Evolutionary conservation across 2,113 vertebrate species (phyloP), one percentile per base, ranked within the genome.

Genomic region (Chrysemys picta): DNA sequence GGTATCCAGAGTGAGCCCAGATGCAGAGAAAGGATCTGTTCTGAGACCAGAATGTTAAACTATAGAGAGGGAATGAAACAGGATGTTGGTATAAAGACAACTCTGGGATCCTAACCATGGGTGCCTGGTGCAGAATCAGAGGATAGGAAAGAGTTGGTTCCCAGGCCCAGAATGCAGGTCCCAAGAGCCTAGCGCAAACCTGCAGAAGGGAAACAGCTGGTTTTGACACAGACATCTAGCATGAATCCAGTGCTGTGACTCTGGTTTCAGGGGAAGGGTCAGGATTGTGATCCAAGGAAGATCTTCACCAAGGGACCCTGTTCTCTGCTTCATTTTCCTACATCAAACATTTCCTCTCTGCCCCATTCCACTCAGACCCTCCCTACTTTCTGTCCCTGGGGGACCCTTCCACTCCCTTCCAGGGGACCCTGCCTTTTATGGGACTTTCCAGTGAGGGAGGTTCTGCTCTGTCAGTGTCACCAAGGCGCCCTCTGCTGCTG

Each of bases 401-500:
- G 11, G 10, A 47, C 21, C 12, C 38, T 45, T 47, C 42, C 72
- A 24, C 42, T 45, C 10, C 24, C 42, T 76, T 45, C 72, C 22
- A n/a, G 24, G 72, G 38, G 72, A 42, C 72, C 42, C 42, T 47
- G 38, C 76, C 22, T 7, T 80, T 47, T 31, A 8, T 10, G 3
- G 4, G 53, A 72, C 85, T 19, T 10, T 13, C 88, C 53, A 53
- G 88, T 35, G 78, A 25, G 47, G 17, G 79, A 52, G 17, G 13
- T 31, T 59, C 49, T 3, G 38, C 31, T 22, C 59, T 42, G 8
- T 88, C 31, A 22, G 53, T 8, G 45, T 75, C 59, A 76, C 54
- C 87, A 38, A 82, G 11, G 78, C 93, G 87, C 93, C 94, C 94
- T 80, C 94, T 94, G 90, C 90, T 87, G 93, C 57, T 21, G 19